Evolutionary conservation across 2,888 invertebrate genomes (phyloP), one percentile per base, ranked within the genome.

Genomic region (Agrotis clavis): DNA sequence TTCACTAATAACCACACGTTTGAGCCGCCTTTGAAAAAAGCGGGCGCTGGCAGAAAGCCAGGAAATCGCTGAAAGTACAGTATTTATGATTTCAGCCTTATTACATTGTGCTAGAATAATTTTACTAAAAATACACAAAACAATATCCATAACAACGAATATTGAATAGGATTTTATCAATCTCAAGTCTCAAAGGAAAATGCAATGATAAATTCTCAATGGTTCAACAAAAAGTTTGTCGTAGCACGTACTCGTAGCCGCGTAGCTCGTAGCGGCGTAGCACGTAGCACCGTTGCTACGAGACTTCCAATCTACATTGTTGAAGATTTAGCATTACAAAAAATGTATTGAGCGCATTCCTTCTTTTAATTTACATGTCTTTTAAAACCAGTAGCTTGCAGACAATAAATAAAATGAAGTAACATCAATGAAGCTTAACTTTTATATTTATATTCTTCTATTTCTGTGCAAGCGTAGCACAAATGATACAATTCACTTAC

Each of bases 161-260:
- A 64, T 41, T 19, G 1, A 3, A 47, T 18, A 11, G 5, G 19
- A 48, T 53, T 72, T 45, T 16, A 45, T 60, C n/a, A 48, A 54
- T 62, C 19, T 25, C 19, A 19, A 18, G 13, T 25, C 56, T 57
- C 53, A 19, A 74, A 69, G 16, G 11, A 56, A 68, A 69, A 54
- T 59, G 50, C 53, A 66, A 71, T 71, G 73, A 35, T 19, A 71
- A 60, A 63, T 18, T 57, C 48, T 57, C 41, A 71, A 63, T 60
- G 53, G 67, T 70, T 71, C 65, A 59, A 65, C 67, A 53, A 45
- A 64, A 68, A 66, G 19, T 56, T 65, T 51, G 35, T 70, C 74
- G 84, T 82, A 81, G 77, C 77, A 60, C 71, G 71, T 81, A 71
- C 63, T 21, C 61, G 65, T 83, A 71, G 82, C 61, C 0, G 18